A percentile compares a stretch with the other conserved stretches of the same genome.
phyloP scores from a whole-genome alignment of 2,113 vertebrate genomes.

The Numida meleagris region DNA sequence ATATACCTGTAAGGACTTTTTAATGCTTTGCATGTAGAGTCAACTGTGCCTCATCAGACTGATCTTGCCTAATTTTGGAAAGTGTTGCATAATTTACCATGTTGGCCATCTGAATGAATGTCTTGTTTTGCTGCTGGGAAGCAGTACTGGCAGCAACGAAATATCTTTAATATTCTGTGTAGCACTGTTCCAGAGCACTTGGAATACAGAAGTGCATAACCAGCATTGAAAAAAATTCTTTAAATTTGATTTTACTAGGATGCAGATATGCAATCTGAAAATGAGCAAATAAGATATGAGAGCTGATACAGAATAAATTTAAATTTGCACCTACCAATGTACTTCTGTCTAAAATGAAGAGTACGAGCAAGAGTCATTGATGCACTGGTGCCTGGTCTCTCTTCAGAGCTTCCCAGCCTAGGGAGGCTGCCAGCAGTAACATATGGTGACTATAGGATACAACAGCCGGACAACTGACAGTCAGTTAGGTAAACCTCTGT shows the following conservation, averaged over 20 bases:
- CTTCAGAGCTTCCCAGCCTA: neutral
- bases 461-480: neutral
- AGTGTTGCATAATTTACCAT: neutral
- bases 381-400: neutral
- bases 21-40: neutral
- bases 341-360: neutral
- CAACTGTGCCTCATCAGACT: neutral
- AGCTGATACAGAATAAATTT: neutral
- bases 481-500: neutral
- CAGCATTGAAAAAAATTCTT: neutral
- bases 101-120: neutral
- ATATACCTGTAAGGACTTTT: neutral
- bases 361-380: neutral
- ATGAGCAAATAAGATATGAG: conserved; percentile 2
- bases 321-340: neutral
- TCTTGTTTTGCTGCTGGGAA: neutral
- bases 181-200: neutral
- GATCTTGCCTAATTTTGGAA: neutral
- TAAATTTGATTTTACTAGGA: conserved; percentile 20
- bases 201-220: neutral
- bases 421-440: neutral
- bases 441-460: neutral
- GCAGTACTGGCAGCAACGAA: neutral
- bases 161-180: neutral
- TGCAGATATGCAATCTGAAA: neutral